A percentile compares a stretch with the other conserved stretches of the same genome.
Conservation (phyloP, 2,797 vertebrate genomes). For the Sebastes minor region DNA sequence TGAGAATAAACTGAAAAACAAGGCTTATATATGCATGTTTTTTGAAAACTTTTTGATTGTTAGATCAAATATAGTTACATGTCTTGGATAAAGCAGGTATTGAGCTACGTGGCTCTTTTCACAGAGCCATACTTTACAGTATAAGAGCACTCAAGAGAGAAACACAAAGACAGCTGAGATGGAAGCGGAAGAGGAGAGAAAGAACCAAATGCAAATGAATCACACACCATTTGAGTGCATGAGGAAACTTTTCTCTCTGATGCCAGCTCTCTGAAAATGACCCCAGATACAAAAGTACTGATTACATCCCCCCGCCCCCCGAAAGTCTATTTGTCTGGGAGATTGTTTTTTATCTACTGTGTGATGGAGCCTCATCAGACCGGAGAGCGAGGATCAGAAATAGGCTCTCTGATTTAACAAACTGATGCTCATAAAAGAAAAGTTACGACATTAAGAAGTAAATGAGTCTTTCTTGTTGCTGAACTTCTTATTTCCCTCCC, state of each 20-base stretch:
- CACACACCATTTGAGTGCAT: conserved; percentile 24
- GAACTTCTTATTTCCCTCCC: background rate
- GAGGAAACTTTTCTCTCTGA: conserved; percentile 22
- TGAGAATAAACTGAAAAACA: conserved; percentile 22
- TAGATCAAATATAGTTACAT: conserved; percentile 3
- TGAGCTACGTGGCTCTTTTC: background rate
- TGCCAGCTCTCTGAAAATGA: conserved; percentile 35
- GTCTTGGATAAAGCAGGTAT: background rate
- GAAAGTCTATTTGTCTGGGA: conserved; percentile 37
- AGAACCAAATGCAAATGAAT: conserved; percentile 46
- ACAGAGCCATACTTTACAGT: background rate
- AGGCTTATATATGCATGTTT: background rate
- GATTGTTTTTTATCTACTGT: conserved; percentile 36
- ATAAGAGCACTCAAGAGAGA: background rate
- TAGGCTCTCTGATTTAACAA: background rate
- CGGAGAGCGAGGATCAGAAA: conserved; percentile 17
- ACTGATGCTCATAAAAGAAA: conserved; percentile 5
- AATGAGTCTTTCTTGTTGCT: background rate
- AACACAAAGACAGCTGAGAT: conserved; percentile 7
- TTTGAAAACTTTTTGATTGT: background rate
- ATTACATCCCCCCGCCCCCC: conserved; percentile 23
- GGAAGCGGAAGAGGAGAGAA: background rate
- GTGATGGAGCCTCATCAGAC: conserved; percentile 28
- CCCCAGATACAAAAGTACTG: conserved; percentile 16
- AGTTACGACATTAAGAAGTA: background rate